Percentiles rank a stretch among this genome's conserved stretches.
phyloP scores from a whole-genome alignment of 1,140 invertebrate species.

The Geopemphigus sp. region DNA sequence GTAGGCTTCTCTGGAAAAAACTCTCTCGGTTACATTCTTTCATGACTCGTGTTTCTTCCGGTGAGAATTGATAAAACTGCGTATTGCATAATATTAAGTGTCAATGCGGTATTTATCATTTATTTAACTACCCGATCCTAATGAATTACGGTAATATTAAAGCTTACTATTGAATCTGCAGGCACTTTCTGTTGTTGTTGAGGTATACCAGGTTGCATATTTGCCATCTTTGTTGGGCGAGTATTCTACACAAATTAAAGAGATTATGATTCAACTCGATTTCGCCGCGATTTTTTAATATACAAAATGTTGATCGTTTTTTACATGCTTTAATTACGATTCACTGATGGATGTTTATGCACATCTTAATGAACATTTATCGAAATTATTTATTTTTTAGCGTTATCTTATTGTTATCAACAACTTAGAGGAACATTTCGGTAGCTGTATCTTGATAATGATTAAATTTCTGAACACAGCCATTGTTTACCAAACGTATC shows the following conservation, averaged over 20 bases:
- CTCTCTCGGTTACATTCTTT: constrained; percentile 71
- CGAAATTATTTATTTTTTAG: not conserved
- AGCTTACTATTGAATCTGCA: constrained; percentile 8
- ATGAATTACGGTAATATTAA: not conserved
- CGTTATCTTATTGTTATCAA: not conserved
- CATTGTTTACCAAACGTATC: constrained; percentile 23
- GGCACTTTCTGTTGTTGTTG: constrained; percentile 31
- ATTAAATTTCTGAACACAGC: constrained; percentile 14
- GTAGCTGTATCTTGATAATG: not conserved
- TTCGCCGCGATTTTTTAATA: not conserved
- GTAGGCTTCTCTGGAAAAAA: constrained; percentile 68
- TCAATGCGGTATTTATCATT: not conserved
- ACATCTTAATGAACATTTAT: too few relatives aligned
- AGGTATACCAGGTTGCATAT: not conserved
- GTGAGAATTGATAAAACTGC: constrained; percentile 57
- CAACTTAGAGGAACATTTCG: not conserved
- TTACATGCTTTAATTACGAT: not conserved
- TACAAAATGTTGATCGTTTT: not conserved
- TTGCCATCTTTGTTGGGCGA: not conserved
- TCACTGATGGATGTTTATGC: too few relatives aligned
- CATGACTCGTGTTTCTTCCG: constrained; percentile 66
- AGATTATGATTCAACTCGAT: too few relatives aligned
- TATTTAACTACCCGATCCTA: not conserved
- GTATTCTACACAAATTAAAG: not conserved
- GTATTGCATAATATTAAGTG: not conserved